Evolutionary conservation across 2,113 vertebrate genomes (phyloP).

Genomic region (Odontophorus gujanensis): DNA sequence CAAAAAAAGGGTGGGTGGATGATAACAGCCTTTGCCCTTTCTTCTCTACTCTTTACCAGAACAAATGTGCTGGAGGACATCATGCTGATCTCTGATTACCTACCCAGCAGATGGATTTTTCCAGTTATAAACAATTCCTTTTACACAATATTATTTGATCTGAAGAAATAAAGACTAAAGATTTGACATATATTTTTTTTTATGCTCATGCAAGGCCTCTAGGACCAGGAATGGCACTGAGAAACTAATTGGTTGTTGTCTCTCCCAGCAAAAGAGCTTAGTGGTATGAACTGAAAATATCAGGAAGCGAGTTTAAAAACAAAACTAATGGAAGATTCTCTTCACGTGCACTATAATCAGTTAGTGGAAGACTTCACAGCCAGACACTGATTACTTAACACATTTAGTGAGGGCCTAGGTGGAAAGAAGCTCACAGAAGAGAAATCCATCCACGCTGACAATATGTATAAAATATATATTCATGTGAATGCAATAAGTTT

Average conservation of each 20-base stretch:
- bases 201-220: background rate
- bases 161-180: background rate
- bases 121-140: background rate
- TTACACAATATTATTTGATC: background rate
- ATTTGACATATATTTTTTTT: background rate
- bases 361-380: background rate
- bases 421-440: background rate
- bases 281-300: slow-evolving; percentile 1
- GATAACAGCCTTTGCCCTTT: background rate
- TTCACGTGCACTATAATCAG: background rate
- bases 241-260: background rate
- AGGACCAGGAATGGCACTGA: background rate
- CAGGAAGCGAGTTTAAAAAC: background rate
- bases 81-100: background rate
- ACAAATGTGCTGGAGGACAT: background rate
- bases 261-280: background rate
- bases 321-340: background rate
- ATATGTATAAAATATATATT: background rate
- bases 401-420: background rate
- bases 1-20: background rate
- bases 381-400: background rate
- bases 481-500: background rate
- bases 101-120: background rate
- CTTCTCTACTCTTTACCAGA: background rate
- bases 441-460: background rate